These are phyloP conservation scores for Spodoptera exigua DNA, from an alignment of 2,888 invertebrate genomes.

Conservation along the genomic window DNA sequence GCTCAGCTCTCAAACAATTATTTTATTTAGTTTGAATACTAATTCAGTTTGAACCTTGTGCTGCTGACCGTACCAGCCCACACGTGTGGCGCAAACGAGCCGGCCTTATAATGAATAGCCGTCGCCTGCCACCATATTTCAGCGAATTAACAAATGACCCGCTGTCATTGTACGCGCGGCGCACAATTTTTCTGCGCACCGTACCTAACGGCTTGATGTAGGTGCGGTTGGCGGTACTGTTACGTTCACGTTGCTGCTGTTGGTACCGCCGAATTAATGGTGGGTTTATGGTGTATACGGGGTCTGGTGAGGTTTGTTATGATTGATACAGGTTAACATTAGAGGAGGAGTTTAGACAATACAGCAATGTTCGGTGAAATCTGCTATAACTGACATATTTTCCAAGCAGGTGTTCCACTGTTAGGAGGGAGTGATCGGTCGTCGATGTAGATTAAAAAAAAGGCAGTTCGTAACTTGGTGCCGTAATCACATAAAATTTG, in stretches of 20 bases:
- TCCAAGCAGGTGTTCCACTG: too few relatives aligned
- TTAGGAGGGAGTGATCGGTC: too few relatives aligned
- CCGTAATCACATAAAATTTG: too few relatives aligned
- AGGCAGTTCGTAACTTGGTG: too few relatives aligned
- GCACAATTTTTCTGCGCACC: slow-evolving; percentile 87
- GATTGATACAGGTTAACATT: slow-evolving; percentile 25
- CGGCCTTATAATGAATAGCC: slow-evolving; percentile 87
- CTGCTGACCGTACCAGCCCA: slow-evolving; percentile 75
- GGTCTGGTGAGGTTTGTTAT: slow-evolving; percentile 44
- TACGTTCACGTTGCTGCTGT: slow-evolving; percentile 51
- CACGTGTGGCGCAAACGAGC: slow-evolving; percentile 88
- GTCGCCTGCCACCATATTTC: slow-evolving; percentile 87
- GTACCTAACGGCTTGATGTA: slow-evolving; percentile 84
- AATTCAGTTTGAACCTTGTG: slow-evolving; percentile 24
- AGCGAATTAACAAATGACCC: slow-evolving; percentile 88
- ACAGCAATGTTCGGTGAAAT: neutral
- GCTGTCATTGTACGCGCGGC: slow-evolving; percentile 83
- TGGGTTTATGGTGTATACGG: slow-evolving; percentile 65
- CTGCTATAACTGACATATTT: too few relatives aligned
- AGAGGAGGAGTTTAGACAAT: neutral
- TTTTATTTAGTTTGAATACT: slow-evolving; percentile 9
- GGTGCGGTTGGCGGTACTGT: slow-evolving; percentile 79
- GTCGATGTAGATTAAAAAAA: too few relatives aligned
- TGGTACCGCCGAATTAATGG: slow-evolving; percentile 71
- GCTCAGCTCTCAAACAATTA: neutral